Evolutionary conservation across 2,113 vertebrate species (phyloP).

Genomic region (Ariopsis seemanni): DNA sequence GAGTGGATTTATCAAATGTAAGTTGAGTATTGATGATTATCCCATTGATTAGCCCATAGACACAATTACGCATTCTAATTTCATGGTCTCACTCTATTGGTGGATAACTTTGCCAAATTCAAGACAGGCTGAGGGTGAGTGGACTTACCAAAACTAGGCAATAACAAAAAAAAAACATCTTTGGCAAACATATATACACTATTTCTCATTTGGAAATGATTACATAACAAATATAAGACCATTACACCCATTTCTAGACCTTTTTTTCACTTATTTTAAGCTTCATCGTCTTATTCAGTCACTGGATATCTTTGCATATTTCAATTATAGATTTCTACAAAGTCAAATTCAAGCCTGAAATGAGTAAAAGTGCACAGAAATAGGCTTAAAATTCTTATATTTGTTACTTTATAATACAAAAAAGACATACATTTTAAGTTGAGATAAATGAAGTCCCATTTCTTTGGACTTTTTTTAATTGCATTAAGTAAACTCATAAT

Average conservation of each 20-base stretch:
- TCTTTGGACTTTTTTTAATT: background rate
- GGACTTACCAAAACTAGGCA: background rate
- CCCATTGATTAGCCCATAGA: background rate
- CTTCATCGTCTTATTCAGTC: no score
- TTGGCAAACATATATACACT: background rate
- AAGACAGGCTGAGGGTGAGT: background rate
- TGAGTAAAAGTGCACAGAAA: background rate
- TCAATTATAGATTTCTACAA: background rate
- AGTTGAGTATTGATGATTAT: background rate
- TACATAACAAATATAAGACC: background rate
- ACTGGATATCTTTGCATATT: background rate
- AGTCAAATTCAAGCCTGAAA: background rate
- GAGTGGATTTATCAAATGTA: background rate
- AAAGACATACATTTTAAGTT: background rate
- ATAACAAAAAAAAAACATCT: background rate
- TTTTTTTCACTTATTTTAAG: background rate
- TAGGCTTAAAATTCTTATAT: background rate
- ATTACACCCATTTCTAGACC: background rate
- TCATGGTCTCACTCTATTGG: background rate
- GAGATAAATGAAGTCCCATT: background rate
- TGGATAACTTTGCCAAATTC: background rate
- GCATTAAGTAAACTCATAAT: background rate
- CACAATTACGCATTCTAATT: background rate
- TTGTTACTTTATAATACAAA: background rate
- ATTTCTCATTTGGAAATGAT: background rate